phyloP scores from a whole-genome alignment of 2,113 vertebrate genomes.

The Podocnemis expansa region DNA sequence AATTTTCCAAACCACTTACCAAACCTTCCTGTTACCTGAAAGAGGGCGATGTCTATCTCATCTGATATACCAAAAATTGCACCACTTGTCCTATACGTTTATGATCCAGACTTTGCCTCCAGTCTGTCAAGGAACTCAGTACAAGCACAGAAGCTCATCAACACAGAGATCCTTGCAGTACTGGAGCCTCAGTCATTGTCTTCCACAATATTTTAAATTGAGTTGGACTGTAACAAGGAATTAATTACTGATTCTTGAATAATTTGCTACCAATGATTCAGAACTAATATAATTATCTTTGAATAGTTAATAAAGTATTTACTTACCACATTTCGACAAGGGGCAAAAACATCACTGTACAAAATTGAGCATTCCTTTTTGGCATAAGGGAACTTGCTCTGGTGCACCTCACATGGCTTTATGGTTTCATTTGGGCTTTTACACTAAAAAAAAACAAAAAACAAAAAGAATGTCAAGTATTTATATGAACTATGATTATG shows the following conservation, averaged over 20 bases:
- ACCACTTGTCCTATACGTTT: not conserved
- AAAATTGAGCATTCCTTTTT: slow-evolving; percentile 96
- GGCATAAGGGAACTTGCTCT: slow-evolving; percentile 95
- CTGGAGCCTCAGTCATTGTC: not conserved
- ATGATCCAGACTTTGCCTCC: slow-evolving; percentile 7
- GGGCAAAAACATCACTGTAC: slow-evolving; percentile 95
- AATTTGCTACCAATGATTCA: not conserved
- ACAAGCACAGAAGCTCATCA: slow-evolving; percentile 9
- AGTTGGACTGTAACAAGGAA: not conserved
- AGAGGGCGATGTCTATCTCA: not conserved
- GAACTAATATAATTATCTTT: not conserved
- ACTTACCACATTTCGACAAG: slow-evolving; percentile 97
- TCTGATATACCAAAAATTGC: not conserved
- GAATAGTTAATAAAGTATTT: slow-evolving; percentile 68
- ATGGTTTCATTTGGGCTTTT: slow-evolving; percentile 87
- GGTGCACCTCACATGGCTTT: slow-evolving; percentile 93
- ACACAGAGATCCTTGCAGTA: not conserved
- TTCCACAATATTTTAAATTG: not conserved
- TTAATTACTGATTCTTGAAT: not conserved
- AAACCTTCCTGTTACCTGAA: not conserved
- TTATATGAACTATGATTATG: not conserved
- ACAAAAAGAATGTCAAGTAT: slow-evolving; percentile 11
- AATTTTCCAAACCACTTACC: not conserved
- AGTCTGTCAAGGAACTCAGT: not conserved
- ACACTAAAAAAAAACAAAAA: slow-evolving; percentile 83